Percentiles rank a stretch among this genome's conserved stretches.
These are phyloP conservation scores for Leptobrachium ailaonicum DNA, from an alignment of 2,113 vertebrate species.

Conservation along the genomic window DNA sequence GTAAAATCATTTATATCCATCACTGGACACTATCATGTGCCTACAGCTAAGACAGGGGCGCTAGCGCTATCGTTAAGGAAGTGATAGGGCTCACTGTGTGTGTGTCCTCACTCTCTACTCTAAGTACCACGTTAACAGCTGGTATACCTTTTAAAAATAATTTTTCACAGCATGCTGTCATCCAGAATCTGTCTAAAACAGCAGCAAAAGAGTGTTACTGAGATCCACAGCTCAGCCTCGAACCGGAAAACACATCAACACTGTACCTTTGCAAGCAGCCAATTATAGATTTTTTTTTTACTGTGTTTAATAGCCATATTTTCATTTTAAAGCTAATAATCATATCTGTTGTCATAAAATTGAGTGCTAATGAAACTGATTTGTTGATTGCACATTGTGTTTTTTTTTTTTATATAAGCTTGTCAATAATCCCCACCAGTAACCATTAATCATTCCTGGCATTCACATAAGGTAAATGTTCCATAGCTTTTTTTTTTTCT, in stretches of 20 bases:
- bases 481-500: neutral
- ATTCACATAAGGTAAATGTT: neutral
- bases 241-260: neutral
- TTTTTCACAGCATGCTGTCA: too few species aligned
- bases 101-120: too few species aligned
- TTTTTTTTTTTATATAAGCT: neutral
- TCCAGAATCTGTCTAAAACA: too few species aligned
- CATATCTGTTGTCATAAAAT: conserved; percentile 2
- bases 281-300: neutral
- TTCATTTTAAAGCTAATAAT: neutral
- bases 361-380: neutral
- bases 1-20: too few species aligned
- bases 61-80: too few species aligned
- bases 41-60: too few species aligned
- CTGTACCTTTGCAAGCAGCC: neutral
- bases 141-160: too few species aligned
- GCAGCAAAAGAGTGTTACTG: too few species aligned
- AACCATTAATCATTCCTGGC: neutral
- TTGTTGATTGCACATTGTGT: neutral
- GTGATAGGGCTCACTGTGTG: too few species aligned
- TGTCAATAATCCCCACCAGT: neutral
- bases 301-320: conserved; percentile 1
- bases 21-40: too few species aligned
- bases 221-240: too few species aligned
- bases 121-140: too few species aligned